phyloP scores from a whole-genome alignment of 2,888 invertebrate genomes.

The Meloe dianella region DNA sequence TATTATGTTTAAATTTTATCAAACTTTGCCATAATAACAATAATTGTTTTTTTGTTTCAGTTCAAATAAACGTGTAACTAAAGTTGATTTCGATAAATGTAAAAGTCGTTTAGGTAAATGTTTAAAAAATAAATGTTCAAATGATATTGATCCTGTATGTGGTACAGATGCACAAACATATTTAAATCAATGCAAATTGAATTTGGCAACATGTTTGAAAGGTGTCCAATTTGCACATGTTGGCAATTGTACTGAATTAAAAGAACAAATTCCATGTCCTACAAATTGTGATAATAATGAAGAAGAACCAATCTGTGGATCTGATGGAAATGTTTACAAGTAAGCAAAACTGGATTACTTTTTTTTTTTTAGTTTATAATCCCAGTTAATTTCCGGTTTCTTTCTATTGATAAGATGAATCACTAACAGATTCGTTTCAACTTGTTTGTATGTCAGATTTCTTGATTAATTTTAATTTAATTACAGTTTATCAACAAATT shows the following conservation, averaged over 20 bases:
- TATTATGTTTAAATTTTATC: neutral
- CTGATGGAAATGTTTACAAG: conserved; percentile 88
- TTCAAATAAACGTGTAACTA: conserved; percentile 66
- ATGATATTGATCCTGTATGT: conserved; percentile 80
- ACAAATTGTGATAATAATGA: conserved; percentile 63
- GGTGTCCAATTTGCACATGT: conserved; percentile 88
- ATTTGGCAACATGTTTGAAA: conserved; percentile 84
- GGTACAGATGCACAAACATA: conserved; percentile 89
- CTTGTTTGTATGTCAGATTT: neutral
- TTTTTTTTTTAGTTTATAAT: conserved; percentile 12
- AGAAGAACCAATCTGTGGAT: conserved; percentile 81
- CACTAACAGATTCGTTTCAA: neutral
- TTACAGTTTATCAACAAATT: neutral
- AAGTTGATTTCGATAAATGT: conserved; percentile 83
- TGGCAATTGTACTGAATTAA: conserved; percentile 82
- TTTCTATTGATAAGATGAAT: neutral
- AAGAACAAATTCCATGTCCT: conserved; percentile 69
- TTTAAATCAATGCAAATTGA: conserved; percentile 80
- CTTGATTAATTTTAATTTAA: neutral
- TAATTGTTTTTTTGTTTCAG: conserved; percentile 36
- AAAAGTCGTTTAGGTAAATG: conserved; percentile 76
- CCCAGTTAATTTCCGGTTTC: conserved; percentile 12
- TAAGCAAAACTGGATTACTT: conserved; percentile 52
- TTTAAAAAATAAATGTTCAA: conserved; percentile 72
- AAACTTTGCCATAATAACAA: neutral